A percentile compares a stretch with the other conserved stretches of the same genome.
phyloP scores from a whole-genome alignment of 30 jellyfish, hydroid and myxozoan species.

The Pseudorhiza aurosa region DNA sequence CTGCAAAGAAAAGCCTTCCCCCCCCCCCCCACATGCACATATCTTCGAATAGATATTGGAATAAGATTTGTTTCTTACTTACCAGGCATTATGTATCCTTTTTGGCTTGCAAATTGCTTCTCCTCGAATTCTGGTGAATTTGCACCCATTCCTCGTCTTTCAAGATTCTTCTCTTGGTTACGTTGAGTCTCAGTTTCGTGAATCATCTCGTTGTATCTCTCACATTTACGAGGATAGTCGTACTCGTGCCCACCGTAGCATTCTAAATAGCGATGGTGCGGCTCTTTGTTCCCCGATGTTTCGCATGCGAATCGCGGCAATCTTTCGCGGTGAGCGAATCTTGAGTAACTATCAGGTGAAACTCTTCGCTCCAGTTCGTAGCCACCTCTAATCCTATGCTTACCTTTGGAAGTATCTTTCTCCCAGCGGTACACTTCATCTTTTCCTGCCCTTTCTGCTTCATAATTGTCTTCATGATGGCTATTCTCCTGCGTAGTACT shows the following conservation, averaged over 20 bases:
- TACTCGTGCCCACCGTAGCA: constrained; percentile 53
- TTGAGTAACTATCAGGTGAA: constrained; percentile 13
- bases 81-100: constrained; percentile 36
- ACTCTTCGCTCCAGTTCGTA: constrained; percentile 2
- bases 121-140: constrained; percentile 19
- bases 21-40: no score
- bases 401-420: constrained; percentile 14
- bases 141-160: constrained; percentile 6
- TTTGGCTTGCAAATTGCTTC: background rate
- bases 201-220: constrained; percentile 40
- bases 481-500: background rate
- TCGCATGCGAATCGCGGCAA: constrained; percentile 30
- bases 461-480: constrained; percentile 1
- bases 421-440: constrained; percentile 22
- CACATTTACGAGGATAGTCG: constrained; percentile 55
- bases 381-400: background rate
- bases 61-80: background rate
- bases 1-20: no score
- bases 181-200: constrained; percentile 22
- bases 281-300: constrained; percentile 13
- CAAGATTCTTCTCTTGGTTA: background rate
- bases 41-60: background rate
- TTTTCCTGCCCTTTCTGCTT: constrained; percentile 9
- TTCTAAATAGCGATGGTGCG: constrained; percentile 14
- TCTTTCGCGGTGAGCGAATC: constrained; percentile 3